Evolutionary conservation across 2,888 invertebrate species (phyloP), one percentile per base, ranked within the genome.

Genomic region (Pseudococcus jackbeardsleyi): DNA sequence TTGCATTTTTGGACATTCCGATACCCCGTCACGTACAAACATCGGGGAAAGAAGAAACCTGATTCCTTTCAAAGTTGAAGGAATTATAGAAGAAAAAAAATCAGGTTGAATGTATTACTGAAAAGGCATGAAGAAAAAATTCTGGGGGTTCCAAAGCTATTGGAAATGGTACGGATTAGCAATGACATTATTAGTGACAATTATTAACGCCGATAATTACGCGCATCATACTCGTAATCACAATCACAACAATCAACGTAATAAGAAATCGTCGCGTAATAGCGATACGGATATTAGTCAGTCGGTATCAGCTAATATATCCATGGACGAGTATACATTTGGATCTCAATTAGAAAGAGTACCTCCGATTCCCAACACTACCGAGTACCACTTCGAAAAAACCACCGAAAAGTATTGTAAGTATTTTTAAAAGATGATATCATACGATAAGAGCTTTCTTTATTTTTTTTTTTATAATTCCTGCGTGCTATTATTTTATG

Each of bases 131-230:
- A 88, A 88, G 88, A 88, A 88, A 88, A 88, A 88, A 88, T 88
- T 88, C 88, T 88, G 88, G 88, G 88, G 88, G 88, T 82, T 88
- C 88, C 88, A 88, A 88, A 88, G 88, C 77, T 88, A 88, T 88
- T 88, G 88, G 88, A 88, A 88, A 88, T 88, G 88, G 88, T 88
- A 88, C 88, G 88, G 88, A 85, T 88, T 88, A 88, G 88, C 85
- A 85, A 88, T 88, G 77, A 88, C 88, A 72, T 88, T 88, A 88
- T 82, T 88, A 88, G 88, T 88, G 88, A 88, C 88, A 79, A 82
- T 88, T 82, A 72, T 59, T 88, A 88, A 50, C 88, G 88, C 82
- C 79, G 82, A 82, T 82, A 50, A 72, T 88, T 42, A 82, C 88
- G 88, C 88, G 79, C 88, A 82, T 82, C 88, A 42, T 59, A 1